These are phyloP conservation scores for Zhuqinia jingwanae DNA, from an alignment of 2,888 invertebrate genomes.

Conservation along the genomic window DNA sequence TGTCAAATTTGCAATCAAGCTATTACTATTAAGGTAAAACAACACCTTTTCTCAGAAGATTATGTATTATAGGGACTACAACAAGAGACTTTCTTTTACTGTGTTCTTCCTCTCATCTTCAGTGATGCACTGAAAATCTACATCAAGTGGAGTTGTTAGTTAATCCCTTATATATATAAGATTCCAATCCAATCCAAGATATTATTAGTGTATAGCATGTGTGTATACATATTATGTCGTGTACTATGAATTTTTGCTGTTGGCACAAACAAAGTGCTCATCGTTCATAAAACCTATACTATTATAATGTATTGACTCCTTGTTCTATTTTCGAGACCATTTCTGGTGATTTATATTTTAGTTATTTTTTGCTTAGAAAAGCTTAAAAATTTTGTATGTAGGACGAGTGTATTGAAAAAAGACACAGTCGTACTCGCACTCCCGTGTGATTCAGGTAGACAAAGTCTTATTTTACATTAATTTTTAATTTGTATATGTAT, in stretches of 20 bases:
- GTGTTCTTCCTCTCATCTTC: conserved; percentile 57
- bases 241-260: conserved; percentile 8
- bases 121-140: conserved; percentile 49
- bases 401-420: no score
- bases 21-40: no score
- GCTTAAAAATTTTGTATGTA: no score
- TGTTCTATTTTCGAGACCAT: conserved; percentile 58
- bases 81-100: not conserved
- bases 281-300: conserved; percentile 37
- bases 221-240: conserved; percentile 19
- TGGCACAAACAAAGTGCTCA: not conserved
- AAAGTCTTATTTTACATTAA: no score
- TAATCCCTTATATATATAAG: conserved; percentile 46
- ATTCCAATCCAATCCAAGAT: not conserved
- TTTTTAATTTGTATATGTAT: no score
- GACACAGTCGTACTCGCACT: no score
- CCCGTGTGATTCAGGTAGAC: no score
- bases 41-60: no score
- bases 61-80: not conserved
- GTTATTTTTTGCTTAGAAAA: no score
- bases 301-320: conserved; percentile 58
- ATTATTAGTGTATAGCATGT: no score
- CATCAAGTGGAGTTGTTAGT: not conserved
- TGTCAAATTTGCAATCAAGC: no score
- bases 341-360: no score